Evolutionary conservation across 2,888 invertebrate genomes (phyloP).

Genomic region (Stomorhina lunata): DNA sequence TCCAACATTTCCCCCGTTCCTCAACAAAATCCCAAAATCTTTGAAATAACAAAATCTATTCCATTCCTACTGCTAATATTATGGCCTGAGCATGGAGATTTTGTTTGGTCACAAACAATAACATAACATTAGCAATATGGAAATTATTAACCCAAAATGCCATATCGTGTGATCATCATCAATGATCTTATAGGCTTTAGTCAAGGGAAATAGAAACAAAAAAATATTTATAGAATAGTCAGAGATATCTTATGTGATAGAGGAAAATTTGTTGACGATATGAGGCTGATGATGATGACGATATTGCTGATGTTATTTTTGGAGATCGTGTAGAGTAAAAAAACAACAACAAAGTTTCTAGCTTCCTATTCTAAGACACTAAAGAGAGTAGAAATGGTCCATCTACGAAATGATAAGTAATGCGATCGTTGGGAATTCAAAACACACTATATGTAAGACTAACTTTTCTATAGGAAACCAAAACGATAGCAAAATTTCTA

Average conservation of each 20-base stretch:
- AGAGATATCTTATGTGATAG: conserved; percentile 13
- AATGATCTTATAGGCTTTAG: conserved; percentile 51
- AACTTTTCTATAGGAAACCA: no score
- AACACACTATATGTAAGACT: conserved; percentile 15
- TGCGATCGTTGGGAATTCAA: conserved; percentile 69
- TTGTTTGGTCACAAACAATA: conserved; percentile 57
- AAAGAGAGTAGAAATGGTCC: neutral
- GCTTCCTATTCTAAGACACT: conserved; percentile 67
- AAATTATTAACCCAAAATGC: conserved; percentile 74
- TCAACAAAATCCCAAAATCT: neutral
- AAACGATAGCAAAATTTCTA: no score
- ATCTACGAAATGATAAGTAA: conserved; percentile 72
- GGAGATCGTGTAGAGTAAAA: conserved; percentile 54
- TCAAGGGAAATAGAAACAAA: conserved; percentile 3
- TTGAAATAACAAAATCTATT: neutral
- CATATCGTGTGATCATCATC: conserved; percentile 78
- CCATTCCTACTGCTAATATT: neutral
- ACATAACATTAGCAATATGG: conserved; percentile 71
- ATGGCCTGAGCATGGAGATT: conserved; percentile 4
- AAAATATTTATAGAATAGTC: neutral
- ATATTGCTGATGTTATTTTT: neutral
- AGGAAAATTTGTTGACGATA: conserved; percentile 46
- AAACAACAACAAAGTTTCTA: conserved; percentile 33
- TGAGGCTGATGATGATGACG: conserved; percentile 19
- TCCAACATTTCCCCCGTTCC: neutral